Evolutionary conservation across 53 echinoderm and acorn worm genomes (phyloP).

Genomic region (Paracentrotus lividus): DNA sequence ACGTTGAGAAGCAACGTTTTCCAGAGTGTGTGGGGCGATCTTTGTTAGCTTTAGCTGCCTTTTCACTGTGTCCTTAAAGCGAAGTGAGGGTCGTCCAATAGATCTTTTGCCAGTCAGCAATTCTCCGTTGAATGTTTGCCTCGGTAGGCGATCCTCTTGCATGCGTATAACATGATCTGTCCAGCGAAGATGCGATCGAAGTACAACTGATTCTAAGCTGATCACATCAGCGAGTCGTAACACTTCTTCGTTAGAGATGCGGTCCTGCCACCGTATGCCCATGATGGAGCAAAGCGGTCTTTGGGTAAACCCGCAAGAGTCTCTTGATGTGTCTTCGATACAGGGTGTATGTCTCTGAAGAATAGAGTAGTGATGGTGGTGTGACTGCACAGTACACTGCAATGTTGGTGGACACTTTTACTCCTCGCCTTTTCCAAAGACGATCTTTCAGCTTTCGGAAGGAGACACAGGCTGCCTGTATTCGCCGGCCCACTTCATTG

Average conservation of each 20-base stretch:
- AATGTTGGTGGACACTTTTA: slow-evolving; percentile 52
- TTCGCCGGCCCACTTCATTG: slow-evolving; percentile 59
- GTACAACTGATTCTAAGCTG: slow-evolving; percentile 50
- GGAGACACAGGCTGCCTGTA: slow-evolving; percentile 63
- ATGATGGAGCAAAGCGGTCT: slow-evolving; percentile 67
- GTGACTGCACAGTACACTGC: too few relatives aligned
- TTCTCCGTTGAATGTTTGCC: slow-evolving; percentile 70
- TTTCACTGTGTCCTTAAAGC: slow-evolving; percentile 17
- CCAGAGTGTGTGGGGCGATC: slow-evolving; percentile 1
- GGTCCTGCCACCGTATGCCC: slow-evolving; percentile 69
- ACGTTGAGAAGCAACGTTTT: not conserved
- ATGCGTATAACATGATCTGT: not conserved
- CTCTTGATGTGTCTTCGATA: slow-evolving; percentile 62
- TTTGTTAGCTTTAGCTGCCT: slow-evolving; percentile 22
- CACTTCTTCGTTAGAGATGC: slow-evolving; percentile 77
- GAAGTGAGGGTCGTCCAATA: not conserved
- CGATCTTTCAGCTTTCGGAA: slow-evolving; percentile 65
- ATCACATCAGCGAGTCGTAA: slow-evolving; percentile 61
- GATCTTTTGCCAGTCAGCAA: slow-evolving; percentile 33
- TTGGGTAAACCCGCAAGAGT: slow-evolving; percentile 37
- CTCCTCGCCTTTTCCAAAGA: slow-evolving; percentile 67
- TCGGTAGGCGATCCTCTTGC: slow-evolving; percentile 60
- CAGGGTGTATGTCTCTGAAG: slow-evolving; percentile 46
- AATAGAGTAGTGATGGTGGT: too few relatives aligned
- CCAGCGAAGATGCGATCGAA: too few relatives aligned